Percentiles rank a stretch among this genome's conserved stretches.
phyloP scores from a whole-genome alignment of 2,888 invertebrate genomes.

The Drosophila testacea region DNA sequence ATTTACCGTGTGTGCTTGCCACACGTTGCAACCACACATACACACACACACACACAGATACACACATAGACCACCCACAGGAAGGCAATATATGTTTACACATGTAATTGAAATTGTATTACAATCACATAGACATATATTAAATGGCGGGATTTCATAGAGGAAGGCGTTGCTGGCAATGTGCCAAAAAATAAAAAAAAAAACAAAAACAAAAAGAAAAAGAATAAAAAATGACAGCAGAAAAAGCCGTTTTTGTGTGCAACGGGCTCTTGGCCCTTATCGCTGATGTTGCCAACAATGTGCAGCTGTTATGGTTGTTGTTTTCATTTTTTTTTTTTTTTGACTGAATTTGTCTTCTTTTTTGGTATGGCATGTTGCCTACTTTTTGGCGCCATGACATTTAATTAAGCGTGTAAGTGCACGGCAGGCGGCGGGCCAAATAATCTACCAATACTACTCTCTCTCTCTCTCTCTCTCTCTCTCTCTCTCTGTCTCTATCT shows the following conservation, averaged over 20 bases:
- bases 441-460: conserved; percentile 24
- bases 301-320: conserved; percentile 36
- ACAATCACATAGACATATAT: conserved; percentile 63
- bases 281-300: conserved; percentile 71
- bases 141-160: conserved; percentile 41
- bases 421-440: conserved; percentile 41
- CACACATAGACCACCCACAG: conserved; percentile 27
- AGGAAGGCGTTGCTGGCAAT: conserved; percentile 43
- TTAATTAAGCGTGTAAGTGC: conserved; percentile 78
- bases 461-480: conserved; percentile 16
- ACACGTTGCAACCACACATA: background rate
- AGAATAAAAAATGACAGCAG: conserved; percentile 22
- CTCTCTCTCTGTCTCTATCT: background rate
- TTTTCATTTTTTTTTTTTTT: conserved; percentile 4
- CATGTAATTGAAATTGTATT: conserved; percentile 78
- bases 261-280: conserved; percentile 46
- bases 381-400: conserved; percentile 61
- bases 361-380: conserved; percentile 68
- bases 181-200: conserved; percentile 53
- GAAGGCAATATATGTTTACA: conserved; percentile 75
- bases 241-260: conserved; percentile 36
- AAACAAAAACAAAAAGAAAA: conserved; percentile 34
- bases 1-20: background rate
- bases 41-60: no score
- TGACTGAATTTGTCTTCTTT: background rate